Percentiles rank a stretch among this genome's conserved stretches.
Conservation (phyloP, 2,888 invertebrate genomes). For the Pristionchus fissidentatus region DNA sequence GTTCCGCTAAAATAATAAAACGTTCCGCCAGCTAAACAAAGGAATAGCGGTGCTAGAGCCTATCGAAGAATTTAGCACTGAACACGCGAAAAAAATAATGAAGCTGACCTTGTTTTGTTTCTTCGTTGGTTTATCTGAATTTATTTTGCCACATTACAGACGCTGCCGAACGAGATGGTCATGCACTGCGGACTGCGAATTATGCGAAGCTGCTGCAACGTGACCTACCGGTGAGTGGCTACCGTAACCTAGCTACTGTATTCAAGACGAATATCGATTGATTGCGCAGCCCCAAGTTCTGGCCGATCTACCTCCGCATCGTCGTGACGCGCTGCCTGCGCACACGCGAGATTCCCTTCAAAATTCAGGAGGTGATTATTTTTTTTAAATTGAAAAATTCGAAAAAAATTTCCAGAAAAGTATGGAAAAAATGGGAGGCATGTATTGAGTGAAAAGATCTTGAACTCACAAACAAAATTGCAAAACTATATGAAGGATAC, state of each 20-base stretch:
- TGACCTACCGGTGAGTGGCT: neutral
- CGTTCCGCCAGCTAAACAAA: no score
- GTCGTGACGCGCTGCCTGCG: constrained; percentile 9
- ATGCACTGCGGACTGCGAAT: neutral
- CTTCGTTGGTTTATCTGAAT: no score
- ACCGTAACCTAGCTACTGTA: no score
- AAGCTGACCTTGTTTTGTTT: no score
- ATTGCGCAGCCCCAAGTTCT: constrained; percentile 20
- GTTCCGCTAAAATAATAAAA: no score
- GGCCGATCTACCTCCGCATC: neutral
- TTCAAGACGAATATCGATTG: neutral
- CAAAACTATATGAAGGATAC: no score
- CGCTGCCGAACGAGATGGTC: neutral
- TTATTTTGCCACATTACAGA: neutral
- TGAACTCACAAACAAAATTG: no score
- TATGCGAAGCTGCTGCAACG: neutral
- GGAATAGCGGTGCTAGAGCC: no score
- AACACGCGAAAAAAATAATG: no score
- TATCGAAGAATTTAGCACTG: no score
- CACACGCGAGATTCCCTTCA: constrained; percentile 24
- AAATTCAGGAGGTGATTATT: constrained; percentile 35
- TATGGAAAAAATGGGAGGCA: neutral
- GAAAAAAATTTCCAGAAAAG: neutral
- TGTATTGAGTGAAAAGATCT: no score
- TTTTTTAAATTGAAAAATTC: neutral